Evolutionary conservation across 2,113 vertebrate species (phyloP).

Genomic region (Turnix velox): DNA sequence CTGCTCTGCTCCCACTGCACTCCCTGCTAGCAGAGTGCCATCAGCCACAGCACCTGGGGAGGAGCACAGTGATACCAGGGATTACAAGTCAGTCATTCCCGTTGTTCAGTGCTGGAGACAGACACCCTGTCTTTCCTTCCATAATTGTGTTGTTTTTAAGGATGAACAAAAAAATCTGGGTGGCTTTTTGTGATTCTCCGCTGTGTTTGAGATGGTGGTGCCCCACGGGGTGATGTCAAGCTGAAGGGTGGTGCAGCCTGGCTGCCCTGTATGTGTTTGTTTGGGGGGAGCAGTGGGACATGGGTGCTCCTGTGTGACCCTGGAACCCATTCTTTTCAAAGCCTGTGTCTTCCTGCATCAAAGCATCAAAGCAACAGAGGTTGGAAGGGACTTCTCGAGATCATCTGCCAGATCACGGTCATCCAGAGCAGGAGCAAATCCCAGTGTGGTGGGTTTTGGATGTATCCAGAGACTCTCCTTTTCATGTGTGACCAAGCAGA

Average conservation of each 20-base stretch:
- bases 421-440: no score
- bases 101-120: not conserved
- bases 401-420: no score
- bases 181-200: not conserved
- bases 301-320: fast-evolving
- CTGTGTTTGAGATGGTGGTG: not conserved
- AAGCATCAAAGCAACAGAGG: no score
- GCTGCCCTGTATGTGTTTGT: fast-evolving
- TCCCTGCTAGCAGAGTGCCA: not conserved
- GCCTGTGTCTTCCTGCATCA: no score
- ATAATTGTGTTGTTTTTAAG: conserved; percentile 14
- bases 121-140: not conserved
- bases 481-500: not conserved
- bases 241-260: not conserved
- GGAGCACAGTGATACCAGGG: not conserved
- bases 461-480: no score
- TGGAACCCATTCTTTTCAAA: not conserved
- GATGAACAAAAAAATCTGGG: not conserved
- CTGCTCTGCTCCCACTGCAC: not conserved
- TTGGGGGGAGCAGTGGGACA: fast-evolving
- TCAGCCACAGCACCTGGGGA: not conserved
- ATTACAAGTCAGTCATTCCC: conserved; percentile 52
- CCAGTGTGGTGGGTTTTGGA: no score
- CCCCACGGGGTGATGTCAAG: fast-evolving
- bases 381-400: no score